phyloP scores from a whole-genome alignment of 2,797 vertebrate genomes.

The Chrosomus eos region DNA sequence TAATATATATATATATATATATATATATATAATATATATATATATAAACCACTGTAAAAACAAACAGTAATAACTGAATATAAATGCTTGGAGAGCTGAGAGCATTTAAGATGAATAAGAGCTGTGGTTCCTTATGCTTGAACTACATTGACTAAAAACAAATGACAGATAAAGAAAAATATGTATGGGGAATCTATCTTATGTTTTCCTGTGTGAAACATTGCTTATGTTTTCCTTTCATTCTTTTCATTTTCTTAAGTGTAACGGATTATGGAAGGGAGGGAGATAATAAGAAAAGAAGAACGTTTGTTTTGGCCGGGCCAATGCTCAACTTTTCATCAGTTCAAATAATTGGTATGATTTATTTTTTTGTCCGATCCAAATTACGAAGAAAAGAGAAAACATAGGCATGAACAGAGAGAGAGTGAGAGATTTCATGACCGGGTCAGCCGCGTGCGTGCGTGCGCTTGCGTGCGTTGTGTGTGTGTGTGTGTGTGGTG shows the following conservation, averaged over 20 bases:
- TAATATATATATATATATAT: too few relatives aligned
- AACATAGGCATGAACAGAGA: constrained; percentile 15
- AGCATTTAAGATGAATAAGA: constrained; percentile 48
- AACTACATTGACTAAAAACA: constrained; percentile 32
- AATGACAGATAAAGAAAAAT: constrained; percentile 49
- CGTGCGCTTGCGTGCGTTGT: too few relatives aligned
- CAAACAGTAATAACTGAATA: neutral
- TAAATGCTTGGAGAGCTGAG: constrained; percentile 29
- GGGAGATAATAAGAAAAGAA: constrained; percentile 14
- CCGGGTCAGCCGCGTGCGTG: neutral
- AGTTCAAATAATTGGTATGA: constrained; percentile 23
- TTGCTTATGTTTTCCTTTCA: constrained; percentile 4
- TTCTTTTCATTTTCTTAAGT: constrained; percentile 34
- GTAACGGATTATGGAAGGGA: constrained; percentile 19
- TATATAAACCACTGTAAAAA: neutral
- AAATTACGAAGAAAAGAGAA: constrained; percentile 13
- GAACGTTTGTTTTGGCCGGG: constrained; percentile 6
- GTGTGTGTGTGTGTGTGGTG: neutral
- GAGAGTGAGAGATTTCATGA: neutral
- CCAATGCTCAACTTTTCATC: neutral
- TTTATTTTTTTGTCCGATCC: constrained; percentile 1
- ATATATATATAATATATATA: too few relatives aligned
- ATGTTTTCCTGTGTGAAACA: constrained; percentile 34
- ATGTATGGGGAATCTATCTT: constrained; percentile 36
- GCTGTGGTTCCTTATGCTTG: constrained; percentile 40